A percentile compares a stretch with the other conserved stretches of the same genome.
Evolutionary conservation across 2,113 vertebrate genomes (phyloP).

Genomic region (Oplegnathus fasciatus): DNA sequence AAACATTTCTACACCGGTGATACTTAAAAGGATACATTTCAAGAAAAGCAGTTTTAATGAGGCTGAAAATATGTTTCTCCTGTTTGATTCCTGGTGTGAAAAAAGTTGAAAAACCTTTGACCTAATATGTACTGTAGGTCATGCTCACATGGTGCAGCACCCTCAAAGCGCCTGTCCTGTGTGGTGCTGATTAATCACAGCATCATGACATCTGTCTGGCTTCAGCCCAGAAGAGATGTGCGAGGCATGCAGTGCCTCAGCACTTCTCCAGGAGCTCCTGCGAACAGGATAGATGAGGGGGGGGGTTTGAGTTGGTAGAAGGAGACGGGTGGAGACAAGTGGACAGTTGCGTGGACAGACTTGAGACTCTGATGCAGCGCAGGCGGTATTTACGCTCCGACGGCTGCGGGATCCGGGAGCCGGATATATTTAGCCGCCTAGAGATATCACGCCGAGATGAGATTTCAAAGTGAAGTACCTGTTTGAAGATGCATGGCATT

Average conservation of each 20-base stretch:
- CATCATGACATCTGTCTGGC: constrained; percentile 74
- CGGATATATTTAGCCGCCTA: constrained; percentile 82
- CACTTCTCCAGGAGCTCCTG: constrained; percentile 71
- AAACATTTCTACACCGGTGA: neutral
- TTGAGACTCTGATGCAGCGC: constrained; percentile 66
- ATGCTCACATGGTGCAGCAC: constrained; percentile 51
- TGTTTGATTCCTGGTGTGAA: neutral
- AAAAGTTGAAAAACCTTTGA: constrained; percentile 61
- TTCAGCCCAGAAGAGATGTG: constrained; percentile 69
- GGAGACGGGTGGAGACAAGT: constrained; percentile 73
- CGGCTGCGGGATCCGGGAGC: constrained; percentile 72
- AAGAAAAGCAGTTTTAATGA: constrained; percentile 6
- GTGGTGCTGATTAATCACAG: constrained; percentile 70
- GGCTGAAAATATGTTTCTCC: neutral
- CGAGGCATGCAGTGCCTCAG: constrained; percentile 76
- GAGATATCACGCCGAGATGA: constrained; percentile 80
- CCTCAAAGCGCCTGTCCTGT: constrained; percentile 61
- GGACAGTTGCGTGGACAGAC: constrained; percentile 79
- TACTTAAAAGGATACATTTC: neutral
- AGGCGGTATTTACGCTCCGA: constrained; percentile 80
- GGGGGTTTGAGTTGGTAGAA: constrained; percentile 16
- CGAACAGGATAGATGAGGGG: constrained; percentile 35
- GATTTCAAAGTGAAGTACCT: constrained; percentile 85
- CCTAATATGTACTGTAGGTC: constrained; percentile 53
- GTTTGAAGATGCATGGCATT: constrained; percentile 86